phyloP scores from a whole-genome alignment of 2,113 vertebrate genomes.

The Salvator merianae region DNA sequence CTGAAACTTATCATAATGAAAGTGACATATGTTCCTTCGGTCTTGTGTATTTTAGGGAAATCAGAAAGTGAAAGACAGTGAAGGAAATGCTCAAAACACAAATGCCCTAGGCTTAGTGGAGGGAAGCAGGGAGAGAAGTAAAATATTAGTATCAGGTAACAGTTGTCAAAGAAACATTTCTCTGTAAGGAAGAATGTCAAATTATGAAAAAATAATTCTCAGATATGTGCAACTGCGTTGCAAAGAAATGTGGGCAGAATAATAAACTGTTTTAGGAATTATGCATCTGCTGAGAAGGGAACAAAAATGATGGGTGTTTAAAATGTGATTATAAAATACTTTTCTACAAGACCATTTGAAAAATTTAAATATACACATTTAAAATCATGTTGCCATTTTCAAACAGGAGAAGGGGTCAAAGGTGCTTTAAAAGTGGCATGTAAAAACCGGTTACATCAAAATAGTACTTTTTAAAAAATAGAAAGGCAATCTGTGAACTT shows the following conservation, averaged over 20 bases:
- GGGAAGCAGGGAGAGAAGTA: neutral
- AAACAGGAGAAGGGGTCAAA: neutral
- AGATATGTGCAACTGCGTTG: neutral
- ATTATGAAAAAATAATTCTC: neutral
- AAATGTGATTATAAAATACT: neutral
- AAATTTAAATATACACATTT: neutral
- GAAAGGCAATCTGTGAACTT: neutral
- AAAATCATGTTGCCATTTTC: neutral
- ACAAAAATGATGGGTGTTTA: neutral
- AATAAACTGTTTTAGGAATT: neutral
- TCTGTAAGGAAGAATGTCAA: neutral
- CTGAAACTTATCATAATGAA: neutral
- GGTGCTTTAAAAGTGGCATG: neutral
- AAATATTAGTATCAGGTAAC: neutral
- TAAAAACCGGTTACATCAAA: neutral
- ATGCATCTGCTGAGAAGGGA: neutral
- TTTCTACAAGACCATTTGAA: neutral
- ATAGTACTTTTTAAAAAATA: neutral
- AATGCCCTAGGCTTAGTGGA: neutral
- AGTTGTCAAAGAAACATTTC: neutral
- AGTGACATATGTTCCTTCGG: neutral
- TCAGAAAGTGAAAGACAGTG: no score
- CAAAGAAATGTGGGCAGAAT: neutral
- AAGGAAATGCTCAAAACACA: neutral
- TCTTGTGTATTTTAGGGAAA: neutral